phyloP scores from a whole-genome alignment of 2,888 invertebrate species.

The Melieria picta region DNA sequence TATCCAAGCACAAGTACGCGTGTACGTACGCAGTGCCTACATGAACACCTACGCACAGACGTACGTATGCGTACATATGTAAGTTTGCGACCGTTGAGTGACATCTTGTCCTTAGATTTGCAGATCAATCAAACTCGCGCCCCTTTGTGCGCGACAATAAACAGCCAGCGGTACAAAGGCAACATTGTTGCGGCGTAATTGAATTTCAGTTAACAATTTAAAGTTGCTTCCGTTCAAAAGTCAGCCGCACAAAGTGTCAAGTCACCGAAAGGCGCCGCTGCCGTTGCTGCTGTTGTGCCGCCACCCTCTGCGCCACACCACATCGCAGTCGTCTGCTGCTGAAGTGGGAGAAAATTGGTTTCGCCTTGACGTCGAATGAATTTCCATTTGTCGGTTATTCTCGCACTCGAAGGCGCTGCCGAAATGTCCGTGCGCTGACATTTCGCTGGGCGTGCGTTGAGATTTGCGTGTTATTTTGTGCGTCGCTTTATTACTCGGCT shows the following conservation, averaged over 20 bases:
- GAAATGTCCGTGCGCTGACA: neutral
- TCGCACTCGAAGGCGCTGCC: conserved; percentile 5
- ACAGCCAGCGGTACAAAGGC: conserved; percentile 24
- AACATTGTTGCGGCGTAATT: conserved; percentile 31
- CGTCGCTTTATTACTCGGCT: too few species aligned
- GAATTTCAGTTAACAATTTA: conserved; percentile 30
- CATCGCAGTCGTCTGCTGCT: conserved; percentile 15
- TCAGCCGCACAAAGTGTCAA: neutral
- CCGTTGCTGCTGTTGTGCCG: neutral
- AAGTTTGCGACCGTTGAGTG: neutral
- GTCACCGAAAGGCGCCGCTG: too few species aligned
- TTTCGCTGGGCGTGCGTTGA: too few species aligned
- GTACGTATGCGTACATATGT: neutral
- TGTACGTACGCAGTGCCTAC: too few species aligned
- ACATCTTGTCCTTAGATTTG: too few species aligned
- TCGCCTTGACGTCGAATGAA: conserved; percentile 4
- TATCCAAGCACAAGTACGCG: too few species aligned
- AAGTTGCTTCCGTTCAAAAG: conserved; percentile 33
- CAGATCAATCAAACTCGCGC: too few species aligned
- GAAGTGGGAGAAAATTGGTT: conserved; percentile 21
- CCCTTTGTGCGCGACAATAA: too few species aligned
- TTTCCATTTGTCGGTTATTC: conserved; percentile 8
- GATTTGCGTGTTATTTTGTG: too few species aligned
- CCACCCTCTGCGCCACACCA: conserved; percentile 46
- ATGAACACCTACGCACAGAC: neutral